Evolutionary conservation across 2,797 vertebrate genomes (phyloP).

Genomic region (Sebastes umbrosus): DNA sequence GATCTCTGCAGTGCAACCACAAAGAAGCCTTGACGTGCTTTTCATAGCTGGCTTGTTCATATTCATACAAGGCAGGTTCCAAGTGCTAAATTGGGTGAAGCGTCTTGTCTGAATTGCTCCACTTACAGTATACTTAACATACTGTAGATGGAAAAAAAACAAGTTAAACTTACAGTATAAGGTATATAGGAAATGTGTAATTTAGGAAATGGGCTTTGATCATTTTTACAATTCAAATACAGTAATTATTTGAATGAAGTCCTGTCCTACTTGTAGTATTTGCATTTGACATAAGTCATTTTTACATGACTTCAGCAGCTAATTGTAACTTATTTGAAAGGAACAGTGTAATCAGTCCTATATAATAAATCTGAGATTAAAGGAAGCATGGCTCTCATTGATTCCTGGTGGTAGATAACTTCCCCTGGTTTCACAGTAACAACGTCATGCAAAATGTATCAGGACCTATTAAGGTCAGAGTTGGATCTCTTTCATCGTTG

Average conservation of each 20-base stretch:
- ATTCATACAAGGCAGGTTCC: constrained; percentile 89
- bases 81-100: constrained; percentile 91
- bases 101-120: constrained; percentile 77
- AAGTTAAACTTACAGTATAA: neutral
- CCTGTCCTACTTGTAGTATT: neutral
- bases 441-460: constrained; percentile 30
- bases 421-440: constrained; percentile 14
- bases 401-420: constrained; percentile 24
- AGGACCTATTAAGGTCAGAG: constrained; percentile 68
- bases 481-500: constrained; percentile 72
- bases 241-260: neutral
- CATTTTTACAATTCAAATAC: neutral
- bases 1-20: constrained; percentile 84
- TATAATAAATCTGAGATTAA: constrained; percentile 27
- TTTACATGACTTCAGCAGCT: constrained; percentile 1
- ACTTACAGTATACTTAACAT: constrained; percentile 68
- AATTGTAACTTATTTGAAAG: constrained; percentile 12
- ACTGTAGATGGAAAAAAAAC: neutral
- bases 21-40: constrained; percentile 88
- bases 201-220: neutral
- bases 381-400: constrained; percentile 27
- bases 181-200: neutral
- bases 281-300: neutral
- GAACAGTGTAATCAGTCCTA: constrained; percentile 5
- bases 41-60: constrained; percentile 77